Evolutionary conservation across 2,113 vertebrate species (phyloP).

Genomic region (Progne subis): DNA sequence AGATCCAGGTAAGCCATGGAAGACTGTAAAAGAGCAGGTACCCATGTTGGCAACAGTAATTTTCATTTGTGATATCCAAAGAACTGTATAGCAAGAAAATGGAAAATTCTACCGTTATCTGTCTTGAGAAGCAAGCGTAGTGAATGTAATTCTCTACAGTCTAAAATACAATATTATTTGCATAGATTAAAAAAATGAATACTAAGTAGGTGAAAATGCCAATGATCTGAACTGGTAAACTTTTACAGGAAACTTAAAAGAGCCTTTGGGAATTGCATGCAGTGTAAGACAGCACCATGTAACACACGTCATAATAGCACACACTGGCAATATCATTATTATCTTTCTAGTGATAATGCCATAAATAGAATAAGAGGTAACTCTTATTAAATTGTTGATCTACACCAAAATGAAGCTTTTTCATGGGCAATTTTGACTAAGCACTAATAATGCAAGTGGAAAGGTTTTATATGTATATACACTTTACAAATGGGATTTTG

Average conservation of each 20-base stretch:
- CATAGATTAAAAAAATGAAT: background rate
- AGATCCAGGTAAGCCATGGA: background rate
- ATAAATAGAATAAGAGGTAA: background rate
- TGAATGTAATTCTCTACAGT: background rate
- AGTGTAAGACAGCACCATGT: background rate
- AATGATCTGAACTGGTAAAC: background rate
- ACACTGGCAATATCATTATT: background rate
- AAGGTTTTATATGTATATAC: background rate
- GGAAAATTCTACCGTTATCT: background rate
- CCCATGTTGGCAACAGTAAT: background rate
- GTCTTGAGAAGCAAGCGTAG: background rate
- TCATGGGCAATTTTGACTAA: background rate
- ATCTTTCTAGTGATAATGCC: background rate
- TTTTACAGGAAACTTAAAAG: background rate
- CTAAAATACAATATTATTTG: background rate
- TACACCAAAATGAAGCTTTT: background rate
- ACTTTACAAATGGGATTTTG: background rate
- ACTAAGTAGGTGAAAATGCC: background rate
- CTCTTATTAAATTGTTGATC: background rate
- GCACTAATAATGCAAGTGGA: background rate
- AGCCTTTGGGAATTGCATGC: background rate
- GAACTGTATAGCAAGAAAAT: background rate
- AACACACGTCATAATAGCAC: rapidly evolving
- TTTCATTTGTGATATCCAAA: background rate
- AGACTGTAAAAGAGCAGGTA: background rate